These are phyloP conservation scores for Drosophila busckii DNA, from an alignment of 1,140 invertebrate genomes.

Conservation along the genomic window DNA sequence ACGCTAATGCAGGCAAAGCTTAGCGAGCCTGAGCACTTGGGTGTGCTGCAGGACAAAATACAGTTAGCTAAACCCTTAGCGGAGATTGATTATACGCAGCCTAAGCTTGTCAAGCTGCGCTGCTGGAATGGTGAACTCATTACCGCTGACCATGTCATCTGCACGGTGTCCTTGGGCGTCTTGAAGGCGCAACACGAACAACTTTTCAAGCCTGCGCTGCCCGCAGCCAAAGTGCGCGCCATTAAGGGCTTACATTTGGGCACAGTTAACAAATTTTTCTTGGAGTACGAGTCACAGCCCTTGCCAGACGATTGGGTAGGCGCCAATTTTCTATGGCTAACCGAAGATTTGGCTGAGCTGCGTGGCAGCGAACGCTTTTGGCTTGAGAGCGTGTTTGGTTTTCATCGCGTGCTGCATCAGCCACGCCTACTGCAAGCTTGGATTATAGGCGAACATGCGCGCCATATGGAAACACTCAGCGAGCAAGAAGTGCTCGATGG, in stretches of 20 bases:
- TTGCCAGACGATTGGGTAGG: constrained; percentile 80
- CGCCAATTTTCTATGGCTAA: constrained; percentile 80
- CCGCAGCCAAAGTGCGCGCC: constrained; percentile 81
- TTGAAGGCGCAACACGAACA: constrained; percentile 82
- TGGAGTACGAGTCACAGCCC: constrained; percentile 85
- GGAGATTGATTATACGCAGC: constrained; percentile 79
- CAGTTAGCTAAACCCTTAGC: constrained; percentile 79
- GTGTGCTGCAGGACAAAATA: constrained; percentile 67
- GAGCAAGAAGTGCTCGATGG: constrained; percentile 79
- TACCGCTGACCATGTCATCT: constrained; percentile 83
- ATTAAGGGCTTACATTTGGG: constrained; percentile 85
- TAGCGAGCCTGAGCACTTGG: constrained; percentile 29
- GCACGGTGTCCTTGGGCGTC: constrained; percentile 85
- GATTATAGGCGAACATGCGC: constrained; percentile 81
- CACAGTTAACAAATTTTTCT: constrained; percentile 87
- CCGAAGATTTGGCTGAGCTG: constrained; percentile 77
- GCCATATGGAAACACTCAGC: constrained; percentile 81
- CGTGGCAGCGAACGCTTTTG: constrained; percentile 77
- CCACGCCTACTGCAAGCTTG: constrained; percentile 85
- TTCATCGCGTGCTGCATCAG: constrained; percentile 83
- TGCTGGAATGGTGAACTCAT: constrained; percentile 82
- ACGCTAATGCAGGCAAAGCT: constrained; percentile 79
- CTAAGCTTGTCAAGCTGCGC: constrained; percentile 73
- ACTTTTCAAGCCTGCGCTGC: constrained; percentile 83
- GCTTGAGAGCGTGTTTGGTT: constrained; percentile 83